Base-by-base conservation (phyloP, 2,888 invertebrate genomes). In the Isoperla grammatica region DNA sequence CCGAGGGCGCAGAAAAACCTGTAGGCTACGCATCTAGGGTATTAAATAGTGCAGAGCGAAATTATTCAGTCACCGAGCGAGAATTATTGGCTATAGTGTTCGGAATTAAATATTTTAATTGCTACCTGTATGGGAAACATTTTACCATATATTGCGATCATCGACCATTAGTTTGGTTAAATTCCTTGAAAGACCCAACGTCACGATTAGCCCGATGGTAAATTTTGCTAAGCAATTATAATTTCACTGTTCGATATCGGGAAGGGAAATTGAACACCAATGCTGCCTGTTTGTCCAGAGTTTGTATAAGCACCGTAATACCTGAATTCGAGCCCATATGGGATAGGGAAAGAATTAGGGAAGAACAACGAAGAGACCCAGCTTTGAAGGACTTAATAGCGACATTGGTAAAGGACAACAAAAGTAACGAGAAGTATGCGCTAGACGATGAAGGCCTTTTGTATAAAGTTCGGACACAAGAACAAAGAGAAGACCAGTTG, bases 1-100 rank as follows among this genome's bases (percentile, higher is more conserved):
- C 29, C 9, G 58, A 65, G 13, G 64, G 61, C 1, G 57, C 56
- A 13, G 64, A 65, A 59, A 22, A 62, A 2, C 64, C 66, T 1
- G 42, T 65, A 2, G 64, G 61, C 2, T 65, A 64, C 19, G 64
- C 64, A 0, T 65, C 64, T 48, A 12, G 65, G 15, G 61, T 63
- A 23, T 40, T 65, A 17, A 63, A 48, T 13, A 59, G 64, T 46
- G 61, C 64, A 1, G 63, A 65, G 43, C 46, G 60, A 43, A 67
- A 66, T 20, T 63, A 63, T 55, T 55, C 61, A 29, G 62, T 61
- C 1, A 64, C 63, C 11, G 63, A 66, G 48, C 23, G 64, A 19
- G 65, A 63, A 29, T 6, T 29, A 6, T 29, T 29, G 29, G 29
- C 5, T 29, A 29, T 29, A 29, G 29, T 29, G 29, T 29, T 29